phyloP scores from a whole-genome alignment of 2,113 vertebrate genomes.

The Notechis scutatus region DNA sequence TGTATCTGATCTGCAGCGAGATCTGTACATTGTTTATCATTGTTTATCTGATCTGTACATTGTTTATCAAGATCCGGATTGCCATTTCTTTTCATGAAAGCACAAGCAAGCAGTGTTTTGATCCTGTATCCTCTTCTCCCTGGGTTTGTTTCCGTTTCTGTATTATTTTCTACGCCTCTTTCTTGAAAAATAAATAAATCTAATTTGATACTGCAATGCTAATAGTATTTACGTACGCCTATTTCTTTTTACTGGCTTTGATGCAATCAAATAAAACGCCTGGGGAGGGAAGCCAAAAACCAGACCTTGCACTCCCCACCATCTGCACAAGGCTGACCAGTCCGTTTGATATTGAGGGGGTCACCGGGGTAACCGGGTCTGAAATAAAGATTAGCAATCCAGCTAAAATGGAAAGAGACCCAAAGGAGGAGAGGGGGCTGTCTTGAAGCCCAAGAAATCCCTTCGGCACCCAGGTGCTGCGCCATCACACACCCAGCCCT shows the following conservation, averaged over 20 bases:
- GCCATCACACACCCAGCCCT: neutral
- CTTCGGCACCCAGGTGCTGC: neutral
- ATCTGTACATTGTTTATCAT: neutral
- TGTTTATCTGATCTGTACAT: neutral
- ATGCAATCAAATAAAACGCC: neutral
- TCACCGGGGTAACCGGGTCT: neutral
- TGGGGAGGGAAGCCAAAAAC: neutral
- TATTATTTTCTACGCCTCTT: neutral
- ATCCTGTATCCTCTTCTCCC: neutral
- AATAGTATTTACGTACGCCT: neutral
- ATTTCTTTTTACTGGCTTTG: neutral
- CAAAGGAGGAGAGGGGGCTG: neutral
- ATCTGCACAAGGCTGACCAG: neutral
- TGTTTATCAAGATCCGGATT: neutral
- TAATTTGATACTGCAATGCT: neutral
- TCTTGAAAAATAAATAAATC: neutral
- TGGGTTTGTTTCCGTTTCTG: neutral
- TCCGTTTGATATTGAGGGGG: neutral
- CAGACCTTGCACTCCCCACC: neutral
- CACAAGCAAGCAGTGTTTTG: neutral
- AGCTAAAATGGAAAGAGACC: neutral
- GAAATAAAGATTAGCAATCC: neutral
- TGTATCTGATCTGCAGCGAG: neutral
- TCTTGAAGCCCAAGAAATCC: neutral
- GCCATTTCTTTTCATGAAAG: neutral